Base-by-base conservation (phyloP, 35 echinoderm and acorn worm species). In the Ophioderma brevispina region DNA sequence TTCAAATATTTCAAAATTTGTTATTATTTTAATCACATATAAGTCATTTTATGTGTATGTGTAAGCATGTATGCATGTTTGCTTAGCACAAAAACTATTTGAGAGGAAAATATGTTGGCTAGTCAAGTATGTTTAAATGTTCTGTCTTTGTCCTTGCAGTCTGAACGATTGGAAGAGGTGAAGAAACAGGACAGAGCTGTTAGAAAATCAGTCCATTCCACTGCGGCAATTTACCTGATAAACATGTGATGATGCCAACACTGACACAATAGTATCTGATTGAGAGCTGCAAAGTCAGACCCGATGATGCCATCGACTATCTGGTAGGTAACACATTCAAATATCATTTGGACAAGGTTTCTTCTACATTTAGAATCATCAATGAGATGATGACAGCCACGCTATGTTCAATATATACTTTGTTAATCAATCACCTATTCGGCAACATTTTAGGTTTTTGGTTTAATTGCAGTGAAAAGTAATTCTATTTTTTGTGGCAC, bases 271-370 rank as follows among this genome's bases (percentile, higher is more conserved):
- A 98, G 56, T 93, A 93, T 19, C 87, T 98, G 3, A 98, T 98
- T 77, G 96, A 98, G 55, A 95, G 96, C 87, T 98, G 96, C 77
- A 98, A 95, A 92, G 96, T 95, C 40, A 82, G 96, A 38, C 96
- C 96, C 28, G 96, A 98, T 88, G 96, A 98, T 93, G 96, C 96
- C 64, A 98, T 98, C 78, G 96, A 98, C 36, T 98, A 95, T 63
- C 81, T 98, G 96, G 96, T 98, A 86, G 95, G 92, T 52, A n/a
- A n/a, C n/a, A n/a, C n/a, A n/a, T n/a, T n/a, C n/a, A n/a, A n/a
- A n/a, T n/a, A n/a, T n/a, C n/a, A n/a, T n/a, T n/a, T n/a, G n/a
- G n/a, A n/a, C n/a, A n/a, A n/a, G n/a, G n/a, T n/a, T n/a, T n/a
- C n/a, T n/a, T n/a, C n/a, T n/a, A n/a, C n/a, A n/a, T n/a, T n/a